Base-by-base conservation (phyloP, 2,113 vertebrate species). In the Malurus alboscapulatus region DNA sequence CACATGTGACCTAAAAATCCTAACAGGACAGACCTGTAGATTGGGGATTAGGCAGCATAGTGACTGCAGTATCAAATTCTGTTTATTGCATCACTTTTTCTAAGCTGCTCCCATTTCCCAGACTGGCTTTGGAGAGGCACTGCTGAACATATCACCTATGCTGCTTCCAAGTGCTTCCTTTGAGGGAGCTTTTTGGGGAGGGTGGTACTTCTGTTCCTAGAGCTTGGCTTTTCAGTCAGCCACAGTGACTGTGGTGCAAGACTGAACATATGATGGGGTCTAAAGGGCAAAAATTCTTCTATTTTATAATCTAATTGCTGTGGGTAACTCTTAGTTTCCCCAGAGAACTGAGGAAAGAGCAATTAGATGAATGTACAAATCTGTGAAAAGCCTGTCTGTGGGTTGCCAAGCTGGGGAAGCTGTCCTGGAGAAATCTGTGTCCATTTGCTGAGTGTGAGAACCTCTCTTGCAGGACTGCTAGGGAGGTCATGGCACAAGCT, bases 1-100 rank as follows among this genome's bases (percentile, higher is more conserved):
- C 34, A 36, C 10, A 55, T 63, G 6, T 75, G 75, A 87, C 65
- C 83, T 88, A 80, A 88, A 92, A 92, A 84, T 40, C 68, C 55
- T 34, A 14, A 45, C n/a, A 69, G 85, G 55, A 67, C 54, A 80
- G 75, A 72, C 9, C 27, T 77, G 48, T 78, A 65, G 55, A 8
- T 32, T 9, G 50, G 27, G 79, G 90, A 96, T 95, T 92, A 92
- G 69, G 68, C 73, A 93, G 83, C 24, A 40, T 10, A 44, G 67
- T 42, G 51, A n/a, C 30, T 89, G 72, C 67, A 59, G 79, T 95
- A 83, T 95, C 85, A 61, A 44, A 45, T 94, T 88, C 72, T 57
- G 15, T 38, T 55, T 76, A 86, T 88, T 90, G 79, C 75, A 80
- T 87, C 75, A 88, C 34, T 80, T 65, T 47, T 66, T 67, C 40